These are phyloP conservation scores for Eulimnadia texana DNA, from an alignment of 1,140 invertebrate genomes.

Conservation along the genomic window DNA sequence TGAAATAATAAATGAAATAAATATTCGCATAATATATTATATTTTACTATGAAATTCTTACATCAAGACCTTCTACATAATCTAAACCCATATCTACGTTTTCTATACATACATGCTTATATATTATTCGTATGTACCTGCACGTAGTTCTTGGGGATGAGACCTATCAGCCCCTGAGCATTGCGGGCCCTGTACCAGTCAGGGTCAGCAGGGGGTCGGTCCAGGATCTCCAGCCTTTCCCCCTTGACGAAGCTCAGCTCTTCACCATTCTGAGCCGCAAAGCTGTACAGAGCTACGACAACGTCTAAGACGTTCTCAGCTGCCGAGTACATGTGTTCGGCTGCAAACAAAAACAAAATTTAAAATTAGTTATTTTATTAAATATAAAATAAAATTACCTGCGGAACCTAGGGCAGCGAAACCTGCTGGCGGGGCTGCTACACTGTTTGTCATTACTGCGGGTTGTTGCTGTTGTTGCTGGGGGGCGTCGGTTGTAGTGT, in stretches of 20 bases:
- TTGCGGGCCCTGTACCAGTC: constrained; percentile 97
- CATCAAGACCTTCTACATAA: too few relatives aligned
- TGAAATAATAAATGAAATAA: constrained; percentile 8
- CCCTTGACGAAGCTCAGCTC: constrained; percentile 95
- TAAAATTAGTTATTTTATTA: too few relatives aligned
- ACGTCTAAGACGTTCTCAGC: constrained; percentile 86
- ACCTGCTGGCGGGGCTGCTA: background rate
- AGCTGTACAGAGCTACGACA: constrained; percentile 69
- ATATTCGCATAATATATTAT: too few relatives aligned
- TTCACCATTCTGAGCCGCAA: constrained; percentile 75
- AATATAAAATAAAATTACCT: too few relatives aligned
- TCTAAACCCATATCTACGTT: too few relatives aligned
- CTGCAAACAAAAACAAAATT: constrained; percentile 19
- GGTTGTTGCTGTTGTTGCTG: constrained; percentile 15
- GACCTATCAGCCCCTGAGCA: constrained; percentile 69
- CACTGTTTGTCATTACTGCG: constrained; percentile 2
- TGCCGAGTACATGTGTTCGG: constrained; percentile 78
- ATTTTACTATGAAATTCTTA: too few relatives aligned
- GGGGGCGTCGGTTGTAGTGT: constrained; percentile 73
- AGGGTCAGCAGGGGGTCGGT: constrained; percentile 87
- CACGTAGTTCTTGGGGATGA: constrained; percentile 94
- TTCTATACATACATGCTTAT: too few relatives aligned
- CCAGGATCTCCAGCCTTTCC: constrained; percentile 84
- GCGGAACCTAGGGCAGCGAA: background rate
- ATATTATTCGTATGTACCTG: too few relatives aligned